A percentile compares a stretch with the other conserved stretches of the same genome.
Evolutionary conservation across 2,113 vertebrate genomes (phyloP).

Genomic region (Polypterus bichir): DNA sequence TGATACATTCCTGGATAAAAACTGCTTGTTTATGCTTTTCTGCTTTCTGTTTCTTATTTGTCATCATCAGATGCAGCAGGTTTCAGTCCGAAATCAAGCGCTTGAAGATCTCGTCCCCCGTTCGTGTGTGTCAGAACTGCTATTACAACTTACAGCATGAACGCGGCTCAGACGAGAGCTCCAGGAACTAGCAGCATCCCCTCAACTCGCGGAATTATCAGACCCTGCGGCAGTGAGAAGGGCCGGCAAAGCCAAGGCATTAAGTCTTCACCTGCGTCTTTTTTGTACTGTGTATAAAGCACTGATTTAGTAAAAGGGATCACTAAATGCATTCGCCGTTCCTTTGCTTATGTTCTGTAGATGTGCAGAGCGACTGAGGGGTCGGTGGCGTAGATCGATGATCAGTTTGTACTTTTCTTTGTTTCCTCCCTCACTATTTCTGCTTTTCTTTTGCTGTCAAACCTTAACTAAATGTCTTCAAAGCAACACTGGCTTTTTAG

Average conservation of each 20-base stretch:
- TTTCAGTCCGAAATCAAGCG: slow-evolving; percentile 96
- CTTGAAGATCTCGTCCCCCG: slow-evolving; percentile 91
- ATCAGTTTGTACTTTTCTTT: slow-evolving; percentile 3
- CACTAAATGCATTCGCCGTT: slow-evolving; percentile 25
- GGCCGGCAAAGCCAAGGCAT: slow-evolving; percentile 5
- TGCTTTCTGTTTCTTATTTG: slow-evolving; percentile 3
- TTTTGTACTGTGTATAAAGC: slow-evolving; percentile 35
- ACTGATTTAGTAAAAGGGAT: slow-evolving; percentile 46
- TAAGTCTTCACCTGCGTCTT: slow-evolving; percentile 26
- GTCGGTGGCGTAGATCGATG: too few species aligned
- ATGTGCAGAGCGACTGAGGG: too few species aligned
- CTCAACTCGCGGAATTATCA: not conserved
- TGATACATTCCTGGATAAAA: not conserved
- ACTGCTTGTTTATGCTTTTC: fast-evolving
- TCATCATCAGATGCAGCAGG: slow-evolving; percentile 72
- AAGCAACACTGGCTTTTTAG: slow-evolving; percentile 56
- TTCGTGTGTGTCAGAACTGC: slow-evolving; percentile 97
- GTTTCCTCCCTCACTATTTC: slow-evolving; percentile 19
- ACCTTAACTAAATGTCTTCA: slow-evolving; percentile 40
- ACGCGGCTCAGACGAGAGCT: slow-evolving; percentile 63
- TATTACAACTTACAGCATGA: slow-evolving; percentile 93
- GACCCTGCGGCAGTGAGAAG: not conserved
- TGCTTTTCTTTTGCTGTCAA: slow-evolving; percentile 45
- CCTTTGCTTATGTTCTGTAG: not conserved
- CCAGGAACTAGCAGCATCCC: slow-evolving; percentile 53